phyloP scores from a whole-genome alignment of 2,113 vertebrate species.

The Chamaea fasciata region DNA sequence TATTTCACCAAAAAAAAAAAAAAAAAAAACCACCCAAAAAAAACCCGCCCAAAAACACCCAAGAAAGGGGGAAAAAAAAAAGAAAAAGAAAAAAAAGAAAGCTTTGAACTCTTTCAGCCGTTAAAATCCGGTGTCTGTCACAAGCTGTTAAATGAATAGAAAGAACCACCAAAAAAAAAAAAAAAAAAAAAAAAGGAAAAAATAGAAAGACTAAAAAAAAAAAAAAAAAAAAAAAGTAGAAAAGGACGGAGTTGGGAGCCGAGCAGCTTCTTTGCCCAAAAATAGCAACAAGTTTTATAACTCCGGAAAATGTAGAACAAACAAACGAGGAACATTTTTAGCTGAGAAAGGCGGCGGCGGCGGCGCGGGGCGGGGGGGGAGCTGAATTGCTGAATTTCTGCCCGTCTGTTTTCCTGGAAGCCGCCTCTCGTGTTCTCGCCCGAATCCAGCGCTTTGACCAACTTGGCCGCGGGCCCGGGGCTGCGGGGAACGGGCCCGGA shows the following conservation, averaged over 20 bases:
- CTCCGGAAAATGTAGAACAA: slow-evolving; percentile 64
- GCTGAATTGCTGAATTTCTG: slow-evolving; percentile 12
- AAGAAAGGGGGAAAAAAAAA: background rate
- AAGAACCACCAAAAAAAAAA: background rate
- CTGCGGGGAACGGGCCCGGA: background rate
- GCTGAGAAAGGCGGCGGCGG: background rate
- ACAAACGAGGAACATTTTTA: slow-evolving; percentile 35
- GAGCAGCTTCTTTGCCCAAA: slow-evolving; percentile 59
- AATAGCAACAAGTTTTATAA: slow-evolving; percentile 66
- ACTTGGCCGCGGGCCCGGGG: slow-evolving; percentile 1
- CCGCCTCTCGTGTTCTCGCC: slow-evolving; percentile 5
- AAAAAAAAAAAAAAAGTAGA: background rate
- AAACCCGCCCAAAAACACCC: too few relatives aligned
- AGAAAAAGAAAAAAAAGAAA: background rate
- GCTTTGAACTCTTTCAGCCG: background rate
- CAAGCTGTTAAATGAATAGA: background rate
- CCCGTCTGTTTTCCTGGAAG: slow-evolving; percentile 55
- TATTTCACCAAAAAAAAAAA: background rate
- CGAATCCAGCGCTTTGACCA: slow-evolving; percentile 18
- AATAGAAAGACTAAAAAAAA: background rate
- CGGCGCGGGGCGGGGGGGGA: too few relatives aligned
- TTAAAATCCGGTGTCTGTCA: background rate
- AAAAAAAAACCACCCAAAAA: background rate
- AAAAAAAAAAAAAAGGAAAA: background rate
- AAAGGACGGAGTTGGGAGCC: background rate